Evolutionary conservation across 2,888 invertebrate genomes (phyloP), one percentile per base, ranked within the genome.

Genomic region (Nezara viridula): DNA sequence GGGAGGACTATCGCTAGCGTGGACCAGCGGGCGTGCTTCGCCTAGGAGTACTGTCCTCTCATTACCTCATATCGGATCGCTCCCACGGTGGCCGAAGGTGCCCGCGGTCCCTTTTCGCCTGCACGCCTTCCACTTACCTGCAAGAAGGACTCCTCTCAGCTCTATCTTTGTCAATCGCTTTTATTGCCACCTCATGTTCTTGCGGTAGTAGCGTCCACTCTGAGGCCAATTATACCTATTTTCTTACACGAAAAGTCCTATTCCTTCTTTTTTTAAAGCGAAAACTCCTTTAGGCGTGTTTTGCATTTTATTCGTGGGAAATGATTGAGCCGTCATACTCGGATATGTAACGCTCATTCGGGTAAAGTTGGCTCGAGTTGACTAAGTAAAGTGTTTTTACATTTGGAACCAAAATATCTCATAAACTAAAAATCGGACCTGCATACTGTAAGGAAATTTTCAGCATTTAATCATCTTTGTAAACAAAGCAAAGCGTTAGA

Each of bases 61-160:
- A 81, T 81, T 81, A 81, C 81, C 81, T 81, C 81, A 81, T 81
- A 81, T 81, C 81, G 81, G 81, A 81, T 81, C 77, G 86, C 27
- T 77, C 86, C 86, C 47, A 77, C 81, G 85, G 66, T 73, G 27
- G 89, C 73, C 47, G 52, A 44, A 14, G 77, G 55, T 47, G 14
- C 81, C 52, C 2, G 27, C 81, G 86, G 77, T 77, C 49, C 37
- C 89, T 44, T 10, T 89, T 86, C 86, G 81, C 55, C 89, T n/a
- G 50, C 19, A 73, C 66, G 66, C 66, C 66, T 73, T 73, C 66
- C 66, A 73, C 32, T 73, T 73, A 73, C 32, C 37, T 32, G 66
- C 66, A 37, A 73, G 66, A 37, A 73, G 66, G 66, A 73, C 66
- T 73, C 32, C 32, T 14, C 32, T 19, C 19, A 1, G 37, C 24